Conservation (phyloP, 1,140 invertebrate genomes). For the Halictus rubicundus region DNA sequence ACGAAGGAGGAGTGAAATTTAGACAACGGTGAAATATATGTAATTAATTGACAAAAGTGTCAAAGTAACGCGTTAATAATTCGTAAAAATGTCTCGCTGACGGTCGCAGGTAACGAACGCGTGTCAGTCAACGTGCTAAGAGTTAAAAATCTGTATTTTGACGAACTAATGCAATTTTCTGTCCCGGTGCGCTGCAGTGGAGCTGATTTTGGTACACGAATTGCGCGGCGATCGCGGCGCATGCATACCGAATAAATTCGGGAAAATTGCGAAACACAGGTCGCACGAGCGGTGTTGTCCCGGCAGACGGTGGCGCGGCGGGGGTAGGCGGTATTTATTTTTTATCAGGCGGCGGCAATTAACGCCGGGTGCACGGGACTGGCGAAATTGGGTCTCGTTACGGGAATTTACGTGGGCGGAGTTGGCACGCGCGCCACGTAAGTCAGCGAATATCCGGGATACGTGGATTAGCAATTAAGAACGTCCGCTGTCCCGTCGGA, state of each 20-base stretch:
- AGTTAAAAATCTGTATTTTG: no score
- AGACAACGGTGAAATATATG: no score
- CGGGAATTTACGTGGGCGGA: slow-evolving; percentile 1
- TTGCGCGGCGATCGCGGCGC: no score
- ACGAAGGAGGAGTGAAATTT: no score
- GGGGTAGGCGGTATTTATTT: not conserved
- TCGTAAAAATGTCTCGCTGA: no score
- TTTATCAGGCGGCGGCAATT: not conserved
- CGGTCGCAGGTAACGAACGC: no score
- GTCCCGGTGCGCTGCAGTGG: no score
- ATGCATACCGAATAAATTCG: not conserved
- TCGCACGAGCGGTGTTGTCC: not conserved
- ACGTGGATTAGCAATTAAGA: slow-evolving; percentile 12
- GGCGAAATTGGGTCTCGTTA: not conserved
- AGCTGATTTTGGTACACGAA: no score
- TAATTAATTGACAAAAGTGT: no score
- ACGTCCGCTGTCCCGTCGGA: not conserved
- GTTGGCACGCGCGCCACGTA: not conserved
- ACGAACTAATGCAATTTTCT: no score
- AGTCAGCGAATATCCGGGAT: not conserved
- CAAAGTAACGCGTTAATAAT: no score
- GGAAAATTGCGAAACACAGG: not conserved
- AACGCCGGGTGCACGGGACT: not conserved
- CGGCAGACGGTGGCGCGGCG: not conserved
- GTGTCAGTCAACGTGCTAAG: no score